These are phyloP conservation scores for Drosophila anomalata DNA, from an alignment of 2,888 invertebrate genomes.

Conservation along the genomic window DNA sequence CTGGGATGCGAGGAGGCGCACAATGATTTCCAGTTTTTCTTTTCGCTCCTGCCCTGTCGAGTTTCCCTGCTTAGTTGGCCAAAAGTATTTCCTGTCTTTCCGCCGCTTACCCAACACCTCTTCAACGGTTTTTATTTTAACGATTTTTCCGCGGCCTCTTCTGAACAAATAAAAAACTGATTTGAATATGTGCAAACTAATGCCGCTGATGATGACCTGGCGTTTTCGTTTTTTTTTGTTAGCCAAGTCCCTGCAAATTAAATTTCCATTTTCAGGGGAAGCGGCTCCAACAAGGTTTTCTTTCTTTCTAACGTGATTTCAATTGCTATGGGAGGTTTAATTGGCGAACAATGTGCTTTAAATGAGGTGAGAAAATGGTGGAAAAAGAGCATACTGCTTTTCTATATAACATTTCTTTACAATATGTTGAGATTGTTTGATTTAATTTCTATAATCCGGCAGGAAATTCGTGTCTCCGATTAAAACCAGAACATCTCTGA, in stretches of 20 bases:
- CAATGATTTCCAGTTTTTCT: constrained; percentile 65
- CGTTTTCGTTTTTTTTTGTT: constrained; percentile 18
- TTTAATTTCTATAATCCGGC: constrained; percentile 1
- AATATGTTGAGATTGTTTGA: neutral
- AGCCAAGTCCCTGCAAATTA: constrained; percentile 47
- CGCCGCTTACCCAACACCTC: constrained; percentile 56
- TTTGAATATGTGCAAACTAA: constrained; percentile 75
- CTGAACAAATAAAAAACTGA: constrained; percentile 50
- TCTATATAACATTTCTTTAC: neutral
- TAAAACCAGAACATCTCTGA: constrained; percentile 23
- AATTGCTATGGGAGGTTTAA: constrained; percentile 36
- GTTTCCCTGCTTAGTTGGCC: constrained; percentile 57
- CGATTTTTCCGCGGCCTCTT: constrained; percentile 43
- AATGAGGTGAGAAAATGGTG: neutral
- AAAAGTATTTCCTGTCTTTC: constrained; percentile 71
- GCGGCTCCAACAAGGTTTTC: constrained; percentile 39
- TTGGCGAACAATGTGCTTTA: constrained; percentile 20
- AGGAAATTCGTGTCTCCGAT: constrained; percentile 54
- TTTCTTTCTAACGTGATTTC: constrained; percentile 45
- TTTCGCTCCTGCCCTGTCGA: constrained; percentile 1
- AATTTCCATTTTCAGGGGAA: constrained; percentile 66
- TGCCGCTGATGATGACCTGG: constrained; percentile 61
- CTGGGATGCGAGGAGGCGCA: constrained; percentile 8
- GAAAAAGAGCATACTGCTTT: too few relatives aligned
- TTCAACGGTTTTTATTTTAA: constrained; percentile 71